phyloP scores from a whole-genome alignment of 2,113 vertebrate genomes.

The Mormyrus lacerda region DNA sequence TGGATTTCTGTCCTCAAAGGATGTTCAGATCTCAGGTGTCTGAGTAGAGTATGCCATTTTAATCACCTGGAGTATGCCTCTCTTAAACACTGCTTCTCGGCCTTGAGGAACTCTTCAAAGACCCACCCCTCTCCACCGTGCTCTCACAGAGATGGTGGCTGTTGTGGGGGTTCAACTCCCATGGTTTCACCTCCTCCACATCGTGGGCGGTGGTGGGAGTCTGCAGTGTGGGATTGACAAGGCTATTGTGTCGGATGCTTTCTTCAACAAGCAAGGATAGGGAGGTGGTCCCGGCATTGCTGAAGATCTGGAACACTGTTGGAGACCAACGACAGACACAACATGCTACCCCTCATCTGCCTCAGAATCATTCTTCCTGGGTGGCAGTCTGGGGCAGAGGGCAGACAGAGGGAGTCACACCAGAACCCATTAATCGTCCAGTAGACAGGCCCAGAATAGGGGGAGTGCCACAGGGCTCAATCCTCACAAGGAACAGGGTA shows the following conservation, averaged over 20 bases:
- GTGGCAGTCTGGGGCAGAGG: not conserved
- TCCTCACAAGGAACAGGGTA: not conserved
- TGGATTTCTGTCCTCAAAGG: not conserved
- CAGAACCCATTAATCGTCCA: slow-evolving; percentile 5
- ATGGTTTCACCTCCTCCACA: not conserved
- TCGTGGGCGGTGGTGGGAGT: not conserved
- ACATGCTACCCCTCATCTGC: not conserved
- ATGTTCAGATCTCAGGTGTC: not conserved
- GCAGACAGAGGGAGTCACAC: not conserved
- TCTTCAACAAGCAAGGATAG: not conserved
- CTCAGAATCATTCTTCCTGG: not conserved
- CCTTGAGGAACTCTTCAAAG: not conserved
- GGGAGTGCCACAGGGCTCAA: not conserved
- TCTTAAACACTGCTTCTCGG: not conserved
- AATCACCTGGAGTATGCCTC: not conserved
- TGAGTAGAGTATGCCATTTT: not conserved
- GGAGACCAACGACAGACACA: not conserved
- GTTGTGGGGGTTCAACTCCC: not conserved
- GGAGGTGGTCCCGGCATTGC: not conserved
- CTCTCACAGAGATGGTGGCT: not conserved
- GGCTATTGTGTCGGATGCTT: not conserved
- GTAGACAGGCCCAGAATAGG: slow-evolving; percentile 8
- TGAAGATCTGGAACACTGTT: not conserved
- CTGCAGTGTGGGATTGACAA: not conserved
- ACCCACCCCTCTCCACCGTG: not conserved